Conservation (phyloP, 2,113 vertebrate genomes). For the Glareola pratincola region DNA sequence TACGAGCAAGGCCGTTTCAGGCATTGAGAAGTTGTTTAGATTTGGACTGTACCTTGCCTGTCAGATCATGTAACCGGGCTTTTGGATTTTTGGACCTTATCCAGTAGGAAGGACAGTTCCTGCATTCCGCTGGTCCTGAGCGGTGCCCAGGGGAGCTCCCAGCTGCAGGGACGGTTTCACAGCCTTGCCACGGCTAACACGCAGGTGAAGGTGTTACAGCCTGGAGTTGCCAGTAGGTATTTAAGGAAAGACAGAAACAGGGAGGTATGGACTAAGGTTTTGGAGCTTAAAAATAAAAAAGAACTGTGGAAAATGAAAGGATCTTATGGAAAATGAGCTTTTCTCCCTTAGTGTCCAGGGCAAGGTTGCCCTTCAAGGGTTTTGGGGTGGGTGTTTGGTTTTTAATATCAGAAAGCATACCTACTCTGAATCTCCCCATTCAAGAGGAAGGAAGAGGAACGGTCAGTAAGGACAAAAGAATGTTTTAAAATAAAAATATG, state of each 20-base stretch:
- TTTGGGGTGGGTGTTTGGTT: not conserved
- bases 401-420: not conserved
- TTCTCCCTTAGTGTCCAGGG: not conserved
- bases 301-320: not conserved
- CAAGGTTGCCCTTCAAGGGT: not conserved
- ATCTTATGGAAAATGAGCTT: not conserved
- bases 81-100: not conserved
- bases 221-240: not conserved
- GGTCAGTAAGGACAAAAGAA: not conserved
- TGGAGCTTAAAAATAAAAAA: not conserved
- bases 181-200: not conserved
- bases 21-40: not conserved
- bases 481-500: not conserved
- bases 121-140: not conserved
- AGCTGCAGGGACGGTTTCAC: accelerated
- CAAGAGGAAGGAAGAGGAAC: not conserved
- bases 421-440: not conserved
- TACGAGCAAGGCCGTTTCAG: not conserved
- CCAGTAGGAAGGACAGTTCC: not conserved
- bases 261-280: not conserved
- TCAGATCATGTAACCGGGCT: not conserved
- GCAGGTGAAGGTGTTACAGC: not conserved
- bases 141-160: accelerated
- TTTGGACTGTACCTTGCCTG: not conserved
- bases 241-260: not conserved